A percentile compares a stretch with the other conserved stretches of the same genome.
Evolutionary conservation across 2,113 vertebrate species (phyloP).

Genomic region (Gracilinanus agilis): DNA sequence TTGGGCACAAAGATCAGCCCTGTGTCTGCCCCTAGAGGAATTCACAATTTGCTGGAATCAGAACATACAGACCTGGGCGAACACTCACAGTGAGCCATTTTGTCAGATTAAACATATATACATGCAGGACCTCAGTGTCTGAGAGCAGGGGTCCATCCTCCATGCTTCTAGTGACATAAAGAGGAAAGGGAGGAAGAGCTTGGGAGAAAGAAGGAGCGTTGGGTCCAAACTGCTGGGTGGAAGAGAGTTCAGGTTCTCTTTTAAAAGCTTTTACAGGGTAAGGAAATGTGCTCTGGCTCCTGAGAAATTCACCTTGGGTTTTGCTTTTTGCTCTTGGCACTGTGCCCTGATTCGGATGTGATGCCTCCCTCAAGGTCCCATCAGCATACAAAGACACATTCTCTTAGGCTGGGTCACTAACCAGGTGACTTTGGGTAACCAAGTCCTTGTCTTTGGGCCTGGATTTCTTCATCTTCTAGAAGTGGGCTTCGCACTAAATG

Average conservation of each 20-base stretch:
- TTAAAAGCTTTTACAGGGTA: not conserved
- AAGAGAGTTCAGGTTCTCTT: not conserved
- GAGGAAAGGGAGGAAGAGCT: no score
- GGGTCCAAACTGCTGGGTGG: not conserved
- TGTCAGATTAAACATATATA: constrained; percentile 31
- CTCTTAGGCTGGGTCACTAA: not conserved
- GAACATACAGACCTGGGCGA: constrained; percentile 1
- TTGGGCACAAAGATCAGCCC: constrained; percentile 42
- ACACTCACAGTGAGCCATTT: constrained; percentile 21
- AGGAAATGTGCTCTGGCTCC: not conserved
- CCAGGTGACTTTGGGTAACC: not conserved
- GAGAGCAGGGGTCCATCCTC: not conserved
- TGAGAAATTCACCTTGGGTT: not conserved
- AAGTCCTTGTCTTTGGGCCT: not conserved
- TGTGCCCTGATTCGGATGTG: not conserved
- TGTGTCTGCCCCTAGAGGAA: constrained; percentile 53
- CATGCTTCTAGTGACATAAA: not conserved
- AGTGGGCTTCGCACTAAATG: not conserved
- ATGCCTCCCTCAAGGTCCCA: not conserved
- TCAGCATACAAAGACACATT: not conserved
- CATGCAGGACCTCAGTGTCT: not conserved
- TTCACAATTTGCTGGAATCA: not conserved
- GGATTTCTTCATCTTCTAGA: not conserved
- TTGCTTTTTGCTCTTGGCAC: not conserved
- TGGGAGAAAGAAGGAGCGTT: not conserved